Percentiles rank a stretch among this genome's conserved stretches.
Evolutionary conservation across 2,888 invertebrate genomes (phyloP).

Genomic region (Diaprepes abbreviatus): DNA sequence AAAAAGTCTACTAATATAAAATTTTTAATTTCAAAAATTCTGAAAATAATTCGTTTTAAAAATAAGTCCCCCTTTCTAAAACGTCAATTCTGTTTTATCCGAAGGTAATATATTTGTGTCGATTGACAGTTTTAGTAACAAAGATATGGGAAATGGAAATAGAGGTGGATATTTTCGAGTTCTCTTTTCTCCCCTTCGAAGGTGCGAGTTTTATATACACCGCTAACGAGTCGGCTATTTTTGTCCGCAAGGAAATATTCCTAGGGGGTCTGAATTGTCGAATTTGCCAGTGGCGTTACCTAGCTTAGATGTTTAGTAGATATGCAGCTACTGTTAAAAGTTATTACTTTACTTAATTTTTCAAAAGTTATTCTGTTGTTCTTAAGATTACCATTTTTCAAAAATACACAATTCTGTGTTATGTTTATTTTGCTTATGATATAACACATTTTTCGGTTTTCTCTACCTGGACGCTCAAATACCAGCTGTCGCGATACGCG

Average conservation of each 20-base stretch:
- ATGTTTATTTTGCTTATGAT: no score
- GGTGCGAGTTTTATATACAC: conserved; percentile 8
- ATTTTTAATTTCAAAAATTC: no score
- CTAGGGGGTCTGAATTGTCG: background rate
- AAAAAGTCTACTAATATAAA: no score
- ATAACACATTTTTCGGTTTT: no score
- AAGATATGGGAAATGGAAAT: conserved; percentile 13
- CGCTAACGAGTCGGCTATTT: background rate
- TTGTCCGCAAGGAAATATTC: conserved; percentile 1
- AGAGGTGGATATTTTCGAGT: conserved; percentile 14
- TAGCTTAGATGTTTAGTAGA: no score
- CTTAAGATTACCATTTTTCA: no score
- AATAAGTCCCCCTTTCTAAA: conserved; percentile 16
- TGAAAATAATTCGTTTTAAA: background rate
- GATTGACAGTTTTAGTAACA: conserved; percentile 19
- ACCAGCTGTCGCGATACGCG: no score
- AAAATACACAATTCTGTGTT: no score
- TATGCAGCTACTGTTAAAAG: no score
- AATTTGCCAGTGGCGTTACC: background rate
- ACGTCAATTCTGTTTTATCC: conserved; percentile 17
- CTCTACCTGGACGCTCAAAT: no score
- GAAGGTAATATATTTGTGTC: conserved; percentile 8
- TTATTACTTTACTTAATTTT: no score
- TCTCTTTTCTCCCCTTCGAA: conserved; percentile 14
- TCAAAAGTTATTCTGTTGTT: no score